phyloP scores from a whole-genome alignment of 2,888 invertebrate species.

The Melanchra persicariae region DNA sequence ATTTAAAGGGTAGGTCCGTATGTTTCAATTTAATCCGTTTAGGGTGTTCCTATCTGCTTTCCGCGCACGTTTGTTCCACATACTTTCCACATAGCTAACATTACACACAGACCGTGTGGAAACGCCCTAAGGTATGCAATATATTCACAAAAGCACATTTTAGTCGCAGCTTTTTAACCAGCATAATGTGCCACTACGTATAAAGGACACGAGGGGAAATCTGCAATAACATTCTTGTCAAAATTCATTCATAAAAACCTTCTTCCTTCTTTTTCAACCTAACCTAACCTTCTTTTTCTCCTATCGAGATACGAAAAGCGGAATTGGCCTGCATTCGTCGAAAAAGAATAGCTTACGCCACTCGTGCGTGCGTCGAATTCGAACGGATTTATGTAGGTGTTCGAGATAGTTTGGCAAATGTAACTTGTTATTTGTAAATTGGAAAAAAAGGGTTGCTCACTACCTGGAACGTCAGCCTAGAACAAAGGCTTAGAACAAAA shows the following conservation, averaged over 20 bases:
- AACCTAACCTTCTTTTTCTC: slow-evolving; percentile 47
- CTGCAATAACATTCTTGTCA: slow-evolving; percentile 22
- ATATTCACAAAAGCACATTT: slow-evolving; percentile 12
- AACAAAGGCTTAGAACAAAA: slow-evolving; percentile 70
- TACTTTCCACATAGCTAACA: slow-evolving; percentile 20
- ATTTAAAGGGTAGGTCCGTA: slow-evolving; percentile 30
- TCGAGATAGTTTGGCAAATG: slow-evolving; percentile 66
- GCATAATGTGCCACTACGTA: slow-evolving; percentile 15
- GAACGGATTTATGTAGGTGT: slow-evolving; percentile 67
- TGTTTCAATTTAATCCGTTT: slow-evolving; percentile 57
- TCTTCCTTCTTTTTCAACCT: no score
- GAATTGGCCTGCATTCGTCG: slow-evolving; percentile 59
- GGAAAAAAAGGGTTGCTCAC: slow-evolving; percentile 71
- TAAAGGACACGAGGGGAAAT: slow-evolving; percentile 21
- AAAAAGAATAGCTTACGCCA: slow-evolving; percentile 58
- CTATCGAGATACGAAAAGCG: slow-evolving; percentile 37
- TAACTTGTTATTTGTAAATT: slow-evolving; percentile 74
- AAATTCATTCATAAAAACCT: slow-evolving; percentile 52
- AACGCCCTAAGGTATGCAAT: slow-evolving; percentile 24
- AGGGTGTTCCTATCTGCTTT: slow-evolving; percentile 33
- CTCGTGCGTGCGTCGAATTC: slow-evolving; percentile 61
- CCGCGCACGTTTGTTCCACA: slow-evolving; percentile 43
- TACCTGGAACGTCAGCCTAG: slow-evolving; percentile 68
- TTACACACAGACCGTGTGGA: slow-evolving; percentile 18
- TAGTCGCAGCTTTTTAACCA: slow-evolving; percentile 24